phyloP scores from a whole-genome alignment of 2,797 vertebrate species.

The Falco cherrug region DNA sequence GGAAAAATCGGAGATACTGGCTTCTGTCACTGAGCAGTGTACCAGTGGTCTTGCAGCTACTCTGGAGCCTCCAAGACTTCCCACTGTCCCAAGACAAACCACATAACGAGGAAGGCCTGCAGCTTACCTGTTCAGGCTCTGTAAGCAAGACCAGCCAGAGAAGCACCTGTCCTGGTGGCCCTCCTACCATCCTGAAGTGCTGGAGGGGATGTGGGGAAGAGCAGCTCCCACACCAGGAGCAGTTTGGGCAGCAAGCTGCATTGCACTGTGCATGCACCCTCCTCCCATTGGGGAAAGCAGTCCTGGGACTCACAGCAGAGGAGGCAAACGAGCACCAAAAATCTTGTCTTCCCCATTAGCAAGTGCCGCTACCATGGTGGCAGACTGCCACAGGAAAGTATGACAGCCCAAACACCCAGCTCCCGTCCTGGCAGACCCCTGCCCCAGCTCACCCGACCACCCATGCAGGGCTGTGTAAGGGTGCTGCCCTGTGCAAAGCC shows the following conservation, averaged over 20 bases:
- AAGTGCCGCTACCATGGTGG: fast-evolving
- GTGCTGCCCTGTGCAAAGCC: neutral
- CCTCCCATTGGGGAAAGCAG: neutral
- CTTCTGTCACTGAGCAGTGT: neutral
- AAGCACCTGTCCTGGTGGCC: neutral
- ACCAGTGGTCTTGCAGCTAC: neutral
- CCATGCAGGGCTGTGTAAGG: fast-evolving
- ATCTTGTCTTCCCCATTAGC: neutral
- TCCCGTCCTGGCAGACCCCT: fast-evolving
- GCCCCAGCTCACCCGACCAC: fast-evolving
- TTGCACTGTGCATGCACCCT: fast-evolving
- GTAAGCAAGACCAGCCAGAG: neutral
- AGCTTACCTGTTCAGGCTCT: neutral
- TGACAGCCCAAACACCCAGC: neutral
- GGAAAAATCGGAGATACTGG: neutral
- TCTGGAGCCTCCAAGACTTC: neutral
- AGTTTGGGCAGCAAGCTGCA: neutral
- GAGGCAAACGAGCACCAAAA: neutral
- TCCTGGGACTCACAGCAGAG: neutral
- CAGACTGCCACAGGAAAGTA: neutral
- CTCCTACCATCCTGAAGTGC: fast-evolving
- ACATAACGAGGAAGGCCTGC: neutral
- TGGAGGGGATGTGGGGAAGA: neutral
- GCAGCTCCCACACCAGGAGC: fast-evolving
- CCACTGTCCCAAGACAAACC: neutral